phyloP scores from a whole-genome alignment of 1,140 invertebrate species.

The Diorhabda elongata region DNA sequence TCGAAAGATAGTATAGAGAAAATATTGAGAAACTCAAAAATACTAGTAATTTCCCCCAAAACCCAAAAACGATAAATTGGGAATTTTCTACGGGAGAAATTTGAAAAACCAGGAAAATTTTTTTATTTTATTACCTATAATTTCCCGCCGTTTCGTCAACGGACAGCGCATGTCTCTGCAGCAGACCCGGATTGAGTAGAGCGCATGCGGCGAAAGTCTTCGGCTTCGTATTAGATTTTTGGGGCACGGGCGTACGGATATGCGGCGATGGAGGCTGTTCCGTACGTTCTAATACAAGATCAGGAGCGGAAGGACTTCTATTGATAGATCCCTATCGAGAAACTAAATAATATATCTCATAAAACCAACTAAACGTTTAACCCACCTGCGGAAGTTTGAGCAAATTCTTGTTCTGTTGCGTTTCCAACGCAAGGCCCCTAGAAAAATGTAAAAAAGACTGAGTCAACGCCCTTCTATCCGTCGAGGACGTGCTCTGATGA shows the following conservation, averaged over 20 bases:
- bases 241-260: conserved; percentile 1
- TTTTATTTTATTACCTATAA: conserved; percentile 40
- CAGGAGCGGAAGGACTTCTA: conserved; percentile 45
- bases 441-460: conserved; percentile 68
- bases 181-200: conserved; percentile 54
- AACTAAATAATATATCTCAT: neutral
- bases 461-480: conserved; percentile 59
- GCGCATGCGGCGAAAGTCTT: conserved; percentile 49
- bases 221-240: conserved; percentile 15
- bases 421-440: conserved; percentile 51
- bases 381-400: conserved; percentile 36
- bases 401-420: conserved; percentile 25
- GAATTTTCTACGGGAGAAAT: no score
- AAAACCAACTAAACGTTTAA: neutral
- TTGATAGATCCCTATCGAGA: conserved; percentile 40
- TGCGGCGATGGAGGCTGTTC: conserved; percentile 28
- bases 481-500: conserved; percentile 18
- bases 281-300: conserved; percentile 31
- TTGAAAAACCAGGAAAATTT: no score
- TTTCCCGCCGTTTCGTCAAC: conserved; percentile 54
- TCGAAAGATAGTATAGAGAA: no score
- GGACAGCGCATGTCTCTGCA: conserved; percentile 59
- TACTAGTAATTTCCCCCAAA: no score
- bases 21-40: no score
- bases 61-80: no score